Percentiles rank a stretch among this genome's conserved stretches.
Conservation (phyloP, 2,797 vertebrate species). For the Pelodytes ibericus region DNA sequence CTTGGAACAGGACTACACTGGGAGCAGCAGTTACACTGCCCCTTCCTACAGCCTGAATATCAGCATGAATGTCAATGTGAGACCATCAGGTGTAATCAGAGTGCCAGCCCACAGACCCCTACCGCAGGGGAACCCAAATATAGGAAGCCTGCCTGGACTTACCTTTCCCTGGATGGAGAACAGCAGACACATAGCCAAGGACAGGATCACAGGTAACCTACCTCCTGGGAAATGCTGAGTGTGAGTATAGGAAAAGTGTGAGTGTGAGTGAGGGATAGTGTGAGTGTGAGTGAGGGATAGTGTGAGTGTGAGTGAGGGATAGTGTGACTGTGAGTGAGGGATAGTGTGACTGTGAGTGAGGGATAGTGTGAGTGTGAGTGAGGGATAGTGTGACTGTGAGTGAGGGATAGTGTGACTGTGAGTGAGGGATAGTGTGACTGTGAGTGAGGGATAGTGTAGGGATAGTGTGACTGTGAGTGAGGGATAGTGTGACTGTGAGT, state of each 20-base stretch:
- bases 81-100: slow-evolving; percentile 85
- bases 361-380: neutral
- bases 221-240: neutral
- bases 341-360: neutral
- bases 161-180: slow-evolving; percentile 96
- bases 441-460: neutral
- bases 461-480: neutral
- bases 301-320: neutral
- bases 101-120: slow-evolving; percentile 84
- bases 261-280: neutral
- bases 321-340: neutral
- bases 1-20: slow-evolving; percentile 75
- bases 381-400: neutral
- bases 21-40: slow-evolving; percentile 76
- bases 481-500: neutral
- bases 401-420: neutral
- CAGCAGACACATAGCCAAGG: slow-evolving; percentile 89
- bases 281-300: neutral
- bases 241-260: neutral
- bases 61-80: slow-evolving; percentile 82
- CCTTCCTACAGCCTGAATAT: slow-evolving; percentile 87
- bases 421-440: too few species aligned
- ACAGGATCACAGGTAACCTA: slow-evolving; percentile 86
- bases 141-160: slow-evolving; percentile 76
- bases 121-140: slow-evolving; percentile 65